These are phyloP conservation scores for Drosophila carrolli DNA, from an alignment of 1,140 invertebrate species.

Conservation along the genomic window DNA sequence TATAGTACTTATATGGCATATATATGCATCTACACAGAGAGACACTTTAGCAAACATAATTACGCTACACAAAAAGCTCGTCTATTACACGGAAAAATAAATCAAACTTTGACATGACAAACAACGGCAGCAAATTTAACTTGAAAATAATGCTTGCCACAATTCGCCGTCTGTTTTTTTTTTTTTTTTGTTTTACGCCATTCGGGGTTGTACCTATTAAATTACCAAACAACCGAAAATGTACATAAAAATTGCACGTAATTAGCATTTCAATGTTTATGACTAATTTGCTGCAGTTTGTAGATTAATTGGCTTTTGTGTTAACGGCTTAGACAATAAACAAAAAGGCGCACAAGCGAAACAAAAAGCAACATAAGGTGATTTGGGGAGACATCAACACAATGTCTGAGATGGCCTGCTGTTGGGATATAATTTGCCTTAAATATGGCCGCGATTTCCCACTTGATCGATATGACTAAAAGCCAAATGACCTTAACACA, in stretches of 20 bases:
- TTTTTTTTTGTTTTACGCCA: neutral
- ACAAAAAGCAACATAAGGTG: constrained; percentile 25
- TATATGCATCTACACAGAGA: constrained; percentile 15
- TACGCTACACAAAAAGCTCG: constrained; percentile 65
- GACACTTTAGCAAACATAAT: constrained; percentile 48
- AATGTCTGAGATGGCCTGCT: constrained; percentile 25
- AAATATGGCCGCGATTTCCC: constrained; percentile 29
- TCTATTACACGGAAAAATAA: constrained; percentile 77
- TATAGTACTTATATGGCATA: neutral
- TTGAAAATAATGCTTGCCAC: constrained; percentile 48
- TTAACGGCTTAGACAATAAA: constrained; percentile 64
- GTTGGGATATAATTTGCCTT: constrained; percentile 49
- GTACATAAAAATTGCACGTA: constrained; percentile 66
- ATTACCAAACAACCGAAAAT: constrained; percentile 59
- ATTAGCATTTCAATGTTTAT: constrained; percentile 81
- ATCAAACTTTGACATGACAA: constrained; percentile 74
- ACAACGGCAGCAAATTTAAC: constrained; percentile 36
- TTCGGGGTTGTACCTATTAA: constrained; percentile 53
- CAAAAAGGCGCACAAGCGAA: constrained; percentile 4
- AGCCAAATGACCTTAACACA: constrained; percentile 37
- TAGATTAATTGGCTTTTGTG: constrained; percentile 75
- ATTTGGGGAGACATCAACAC: constrained; percentile 18
- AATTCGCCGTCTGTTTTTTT: constrained; percentile 31
- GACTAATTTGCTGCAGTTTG: constrained; percentile 73
- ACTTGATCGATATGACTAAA: constrained; percentile 36